Base-by-base conservation (phyloP, 92 coral and sea anemone species). In the Zoanthus sociatus region DNA sequence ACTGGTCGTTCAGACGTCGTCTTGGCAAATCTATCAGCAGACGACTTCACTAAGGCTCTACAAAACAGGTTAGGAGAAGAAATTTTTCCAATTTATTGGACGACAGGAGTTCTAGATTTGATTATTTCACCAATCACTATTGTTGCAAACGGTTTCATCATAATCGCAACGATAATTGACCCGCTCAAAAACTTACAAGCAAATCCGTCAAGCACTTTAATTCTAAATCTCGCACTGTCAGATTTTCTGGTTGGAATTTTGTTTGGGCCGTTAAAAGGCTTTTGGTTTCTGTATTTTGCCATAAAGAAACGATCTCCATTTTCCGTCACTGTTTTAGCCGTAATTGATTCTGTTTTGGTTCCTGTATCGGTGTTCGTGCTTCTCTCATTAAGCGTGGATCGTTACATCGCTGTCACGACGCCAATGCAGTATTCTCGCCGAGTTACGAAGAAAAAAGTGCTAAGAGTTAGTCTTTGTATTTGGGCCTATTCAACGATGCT, bases 221-320 rank as follows among this genome's bases (percentile, higher is more conserved):
- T 79, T 44, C 16, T 61, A 55, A 79, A 73, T 46, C 84, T 79
- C 18, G 84, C 84, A 1, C 12, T 79, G 44, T 61, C 84, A 1
- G 84, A 79, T 44, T 63, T 79, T 14, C 64, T 79, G 73, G 84
- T 79, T 0, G 84, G 84, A 42, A 79, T 79, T 53, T 9, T 79
- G 26, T 79, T 79, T 46, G 50, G 73, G 54, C 84, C 84, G 56
- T 15, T 79, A 9, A 42, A 73, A 17, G 84, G 84, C 20, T 79
- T 79, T 33, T 79, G 84, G 84, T 79, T 79, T 42, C 73, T 64
- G 18, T 79, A 79, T 44, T 79, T 79, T 16, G 84, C 84, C 18
- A 56, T n/a, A n/a, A 61, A 18, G 12, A 37, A 47, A 79, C 42
- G 7, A 32, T 42, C 58, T 63, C 73, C 84, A 79, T 79, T 79